Evolutionary conservation across 2,113 vertebrate genomes (phyloP).

Genomic region (Xenotilapia leptura): DNA sequence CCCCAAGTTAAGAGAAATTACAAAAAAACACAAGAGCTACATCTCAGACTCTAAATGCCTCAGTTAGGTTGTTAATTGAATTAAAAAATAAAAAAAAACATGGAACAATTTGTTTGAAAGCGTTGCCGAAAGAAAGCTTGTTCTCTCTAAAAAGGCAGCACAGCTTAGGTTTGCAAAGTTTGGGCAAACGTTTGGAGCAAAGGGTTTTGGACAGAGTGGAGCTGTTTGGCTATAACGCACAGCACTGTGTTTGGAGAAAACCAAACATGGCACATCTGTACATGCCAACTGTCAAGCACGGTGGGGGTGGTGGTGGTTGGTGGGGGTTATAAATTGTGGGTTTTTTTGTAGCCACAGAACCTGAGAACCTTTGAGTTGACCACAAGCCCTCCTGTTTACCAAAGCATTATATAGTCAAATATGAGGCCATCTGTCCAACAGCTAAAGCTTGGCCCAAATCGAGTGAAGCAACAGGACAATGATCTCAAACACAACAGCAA

Average conservation of each 20-base stretch:
- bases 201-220: background rate
- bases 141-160: background rate
- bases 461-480: background rate
- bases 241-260: background rate
- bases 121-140: background rate
- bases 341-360: background rate
- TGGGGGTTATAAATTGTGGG: background rate
- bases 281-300: background rate
- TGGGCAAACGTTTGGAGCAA: background rate
- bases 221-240: background rate
- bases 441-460: background rate
- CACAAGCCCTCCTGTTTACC: background rate
- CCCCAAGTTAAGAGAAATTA: background rate
- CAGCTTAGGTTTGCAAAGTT: background rate
- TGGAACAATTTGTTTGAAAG: background rate
- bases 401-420: background rate
- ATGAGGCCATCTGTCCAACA: background rate
- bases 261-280: background rate
- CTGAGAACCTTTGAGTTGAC: background rate
- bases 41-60: background rate
- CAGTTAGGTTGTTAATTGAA: background rate
- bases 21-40: background rate
- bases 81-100: background rate
- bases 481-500: background rate
- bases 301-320: background rate